Base-by-base conservation (phyloP, 2,888 invertebrate genomes). In the Machimus rusticus region DNA sequence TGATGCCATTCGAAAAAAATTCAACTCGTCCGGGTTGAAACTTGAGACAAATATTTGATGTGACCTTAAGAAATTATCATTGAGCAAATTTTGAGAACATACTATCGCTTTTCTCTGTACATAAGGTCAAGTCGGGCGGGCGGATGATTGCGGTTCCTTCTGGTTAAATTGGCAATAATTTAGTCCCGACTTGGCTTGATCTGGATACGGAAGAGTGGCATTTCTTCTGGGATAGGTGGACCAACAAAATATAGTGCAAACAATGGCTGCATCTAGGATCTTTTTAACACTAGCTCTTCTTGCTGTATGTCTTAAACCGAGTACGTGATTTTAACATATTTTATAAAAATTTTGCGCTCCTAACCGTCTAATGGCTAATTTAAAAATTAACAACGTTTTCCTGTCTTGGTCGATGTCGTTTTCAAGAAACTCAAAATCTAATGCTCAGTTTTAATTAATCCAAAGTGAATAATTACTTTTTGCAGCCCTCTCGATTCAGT, bases 401-500 rank as follows among this genome's bases (percentile, higher is more conserved):
- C 66, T 28, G 66, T 19, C 3, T 66, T 28, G 8, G 12, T 23
- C 23, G 23, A 66, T 66, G 19, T 23, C 23, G 28, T 66, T 28
- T 66, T 66, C 23, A 19, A 19, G 66, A 66, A 23, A n/a, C 23
- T 66, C 66, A 8, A 66, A 66, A 23, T 28, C 23, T 66, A 12
- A 66, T 2, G 19, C 23, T 23, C 66, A 23, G 43, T 39, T 78
- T 46, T 31, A 81, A 81, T 55, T 55, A 31, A 14, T 5, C 2
- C 28, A 31, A 81, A 81, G 28, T 81, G 81, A 55, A 39, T 81
- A 81, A 57, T 84, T 88, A 43, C 87, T 85, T 74, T 23, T 89
- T 89, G 81, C 89, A 92, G 93, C 91, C 16, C 91, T 90, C 88
- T 92, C 92, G 89, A 89, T 93, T 82, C 90, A 91, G 19, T 92